Conservation (phyloP, 2,113 vertebrate genomes). For the Poecile atricapillus region DNA sequence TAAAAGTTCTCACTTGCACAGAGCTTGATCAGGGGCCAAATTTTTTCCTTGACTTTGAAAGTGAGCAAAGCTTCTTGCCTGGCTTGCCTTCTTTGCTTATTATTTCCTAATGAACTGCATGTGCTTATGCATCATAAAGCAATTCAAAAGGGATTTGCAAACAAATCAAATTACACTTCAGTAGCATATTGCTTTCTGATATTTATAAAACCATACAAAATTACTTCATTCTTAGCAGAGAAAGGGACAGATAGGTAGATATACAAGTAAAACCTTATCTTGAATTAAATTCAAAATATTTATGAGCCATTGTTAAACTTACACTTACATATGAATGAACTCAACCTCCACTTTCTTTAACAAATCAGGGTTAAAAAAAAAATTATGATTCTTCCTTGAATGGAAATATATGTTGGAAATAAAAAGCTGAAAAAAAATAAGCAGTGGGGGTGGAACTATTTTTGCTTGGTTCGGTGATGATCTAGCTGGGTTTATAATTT, state of each 20-base stretch:
- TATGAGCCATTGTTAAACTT: background rate
- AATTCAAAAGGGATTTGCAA: constrained; percentile 65
- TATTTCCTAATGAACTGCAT: constrained; percentile 60
- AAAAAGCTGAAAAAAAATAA: background rate
- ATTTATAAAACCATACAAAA: background rate
- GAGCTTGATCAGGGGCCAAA: constrained; percentile 92
- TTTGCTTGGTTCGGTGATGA: background rate
- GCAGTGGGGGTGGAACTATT: background rate
- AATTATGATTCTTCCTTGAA: background rate
- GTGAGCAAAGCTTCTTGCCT: constrained; percentile 81
- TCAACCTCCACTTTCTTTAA: background rate
- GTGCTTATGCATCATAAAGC: constrained; percentile 27
- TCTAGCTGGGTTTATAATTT: background rate
- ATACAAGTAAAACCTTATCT: background rate
- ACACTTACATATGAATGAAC: background rate
- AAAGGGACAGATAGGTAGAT: background rate
- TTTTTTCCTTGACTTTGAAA: constrained; percentile 97
- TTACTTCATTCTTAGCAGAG: background rate
- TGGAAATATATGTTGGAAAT: background rate
- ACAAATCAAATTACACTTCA: constrained; percentile 50
- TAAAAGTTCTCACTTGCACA: constrained; percentile 90
- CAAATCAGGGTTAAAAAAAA: background rate
- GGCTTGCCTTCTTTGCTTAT: constrained; percentile 64
- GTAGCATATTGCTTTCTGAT: background rate
- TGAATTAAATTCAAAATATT: background rate